Percentiles rank a stretch among this genome's conserved stretches.
These are phyloP conservation scores for Trogon surrucura DNA, from an alignment of 2,113 vertebrate genomes.

Conservation along the genomic window DNA sequence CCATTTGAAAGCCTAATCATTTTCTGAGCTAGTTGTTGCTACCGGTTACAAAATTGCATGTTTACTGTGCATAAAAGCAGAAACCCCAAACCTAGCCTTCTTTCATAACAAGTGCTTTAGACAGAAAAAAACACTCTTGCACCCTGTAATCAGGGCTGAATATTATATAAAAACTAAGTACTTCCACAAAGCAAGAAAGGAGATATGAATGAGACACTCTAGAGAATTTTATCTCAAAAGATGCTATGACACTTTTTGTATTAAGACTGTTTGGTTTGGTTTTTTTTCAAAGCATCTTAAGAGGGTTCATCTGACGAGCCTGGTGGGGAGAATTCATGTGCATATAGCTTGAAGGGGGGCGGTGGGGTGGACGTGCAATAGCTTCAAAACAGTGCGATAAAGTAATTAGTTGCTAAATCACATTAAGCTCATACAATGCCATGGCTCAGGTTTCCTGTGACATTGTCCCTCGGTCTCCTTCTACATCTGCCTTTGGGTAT, in stretches of 20 bases:
- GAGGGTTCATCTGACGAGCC: background rate
- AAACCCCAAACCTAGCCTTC: constrained; percentile 32
- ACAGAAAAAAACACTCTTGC: background rate
- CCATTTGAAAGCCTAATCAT: constrained; percentile 32
- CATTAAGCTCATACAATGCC: background rate
- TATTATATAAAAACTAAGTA: background rate
- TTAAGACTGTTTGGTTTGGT: background rate
- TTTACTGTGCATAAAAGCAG: constrained; percentile 45
- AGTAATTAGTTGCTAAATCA: background rate
- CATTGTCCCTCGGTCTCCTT: background rate
- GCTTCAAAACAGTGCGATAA: background rate
- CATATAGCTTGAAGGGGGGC: too few relatives aligned
- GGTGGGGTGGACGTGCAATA: background rate
- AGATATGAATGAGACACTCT: background rate
- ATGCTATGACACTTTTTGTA: background rate
- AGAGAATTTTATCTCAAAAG: background rate
- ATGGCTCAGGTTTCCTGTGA: background rate
- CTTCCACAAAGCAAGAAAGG: constrained; percentile 17
- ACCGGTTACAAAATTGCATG: constrained; percentile 39
- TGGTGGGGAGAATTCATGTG: background rate
- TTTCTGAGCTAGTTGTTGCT: constrained; percentile 34
- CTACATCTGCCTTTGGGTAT: background rate
- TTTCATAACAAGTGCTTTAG: constrained; percentile 26
- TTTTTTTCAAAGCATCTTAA: background rate
- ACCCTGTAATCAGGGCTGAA: constrained; percentile 25